These are phyloP conservation scores for Rhopalosiphum nymphaeae DNA, from an alignment of 2,888 invertebrate genomes.

Conservation along the genomic window DNA sequence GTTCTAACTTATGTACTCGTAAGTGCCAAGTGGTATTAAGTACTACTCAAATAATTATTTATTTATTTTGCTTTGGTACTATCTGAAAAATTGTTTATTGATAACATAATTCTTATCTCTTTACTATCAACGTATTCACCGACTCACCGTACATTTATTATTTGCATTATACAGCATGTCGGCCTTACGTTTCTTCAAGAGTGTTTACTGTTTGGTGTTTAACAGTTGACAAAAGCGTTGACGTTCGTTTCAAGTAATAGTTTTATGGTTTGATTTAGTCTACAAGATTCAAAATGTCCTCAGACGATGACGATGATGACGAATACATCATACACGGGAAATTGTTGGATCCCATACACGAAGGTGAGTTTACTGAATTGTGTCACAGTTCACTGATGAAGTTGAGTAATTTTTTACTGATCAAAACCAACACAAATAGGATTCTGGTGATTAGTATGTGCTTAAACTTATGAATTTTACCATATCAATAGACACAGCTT, in stretches of 20 bases:
- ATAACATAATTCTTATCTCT: background rate
- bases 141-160: background rate
- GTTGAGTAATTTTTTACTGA: background rate
- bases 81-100: background rate
- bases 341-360: conserved; percentile 84
- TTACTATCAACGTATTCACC: background rate
- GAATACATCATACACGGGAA: conserved; percentile 83
- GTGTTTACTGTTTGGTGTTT: background rate
- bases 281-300: conserved; percentile 42
- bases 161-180: background rate
- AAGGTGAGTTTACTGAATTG: conserved; percentile 76
- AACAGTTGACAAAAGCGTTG: background rate
- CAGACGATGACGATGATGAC: conserved; percentile 69
- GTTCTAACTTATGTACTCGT: too few relatives aligned
- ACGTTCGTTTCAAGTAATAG: background rate
- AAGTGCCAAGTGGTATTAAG: too few relatives aligned
- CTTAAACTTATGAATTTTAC: background rate
- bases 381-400: background rate
- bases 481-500: background rate
- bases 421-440: background rate
- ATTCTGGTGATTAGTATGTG: background rate
- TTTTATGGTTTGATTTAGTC: background rate
- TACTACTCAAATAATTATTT: too few relatives aligned
- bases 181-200: background rate
- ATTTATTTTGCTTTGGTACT: too few relatives aligned